A percentile compares a stretch with the other conserved stretches of the same genome.
phyloP scores from a whole-genome alignment of 2,113 vertebrate species.

The Dasyornis broadbenti region DNA sequence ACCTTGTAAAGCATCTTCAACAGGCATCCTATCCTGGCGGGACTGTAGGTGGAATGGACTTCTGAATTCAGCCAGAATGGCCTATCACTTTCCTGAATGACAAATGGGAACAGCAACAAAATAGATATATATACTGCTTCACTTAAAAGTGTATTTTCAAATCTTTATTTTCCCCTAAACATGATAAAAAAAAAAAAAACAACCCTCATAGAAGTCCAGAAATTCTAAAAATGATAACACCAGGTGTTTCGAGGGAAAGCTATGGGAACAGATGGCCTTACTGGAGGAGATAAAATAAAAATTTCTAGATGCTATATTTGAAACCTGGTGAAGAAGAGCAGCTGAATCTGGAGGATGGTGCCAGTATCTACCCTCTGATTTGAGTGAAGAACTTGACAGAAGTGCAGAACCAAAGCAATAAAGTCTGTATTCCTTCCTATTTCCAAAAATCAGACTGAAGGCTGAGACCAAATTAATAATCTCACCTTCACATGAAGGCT shows the following conservation, averaged over 20 bases:
- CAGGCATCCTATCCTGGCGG: background rate
- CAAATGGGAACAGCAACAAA: background rate
- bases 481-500: background rate
- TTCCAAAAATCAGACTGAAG: background rate
- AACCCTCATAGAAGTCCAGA: background rate
- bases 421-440: background rate
- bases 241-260: constrained; percentile 55
- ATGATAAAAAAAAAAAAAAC: background rate
- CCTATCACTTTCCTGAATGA: background rate
- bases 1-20: background rate
- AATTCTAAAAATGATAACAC: constrained; percentile 44
- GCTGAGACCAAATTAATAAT: background rate
- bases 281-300: constrained; percentile 60
- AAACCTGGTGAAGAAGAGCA: constrained; percentile 53
- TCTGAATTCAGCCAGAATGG: background rate
- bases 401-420: constrained; percentile 31
- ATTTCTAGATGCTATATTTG: constrained; percentile 57
- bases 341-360: constrained; percentile 63
- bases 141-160: background rate
- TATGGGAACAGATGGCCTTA: constrained; percentile 58
- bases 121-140: background rate
- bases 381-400: constrained; percentile 55
- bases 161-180: constrained; percentile 18
- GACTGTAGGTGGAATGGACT: background rate
- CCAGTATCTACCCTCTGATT: constrained; percentile 56